Percentiles rank a stretch among this genome's conserved stretches.
These are phyloP conservation scores for Yponomeuta cagnagella DNA, from an alignment of 2,888 invertebrate species.

Conservation along the genomic window DNA sequence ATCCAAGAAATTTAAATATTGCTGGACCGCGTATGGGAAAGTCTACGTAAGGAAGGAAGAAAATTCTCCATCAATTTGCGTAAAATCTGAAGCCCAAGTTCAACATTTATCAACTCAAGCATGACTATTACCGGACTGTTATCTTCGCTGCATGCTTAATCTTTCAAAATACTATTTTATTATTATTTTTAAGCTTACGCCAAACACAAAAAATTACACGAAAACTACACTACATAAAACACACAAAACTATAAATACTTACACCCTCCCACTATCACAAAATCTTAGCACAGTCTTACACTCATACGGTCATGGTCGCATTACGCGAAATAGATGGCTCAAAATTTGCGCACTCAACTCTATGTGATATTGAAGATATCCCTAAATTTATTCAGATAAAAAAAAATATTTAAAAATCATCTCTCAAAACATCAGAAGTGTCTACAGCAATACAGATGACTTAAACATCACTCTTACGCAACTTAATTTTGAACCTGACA, in stretches of 20 bases:
- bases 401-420: constrained; percentile 4
- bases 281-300: not conserved
- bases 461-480: constrained; percentile 6
- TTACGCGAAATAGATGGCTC: constrained; percentile 19
- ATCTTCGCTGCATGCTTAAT: not conserved
- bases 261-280: not conserved
- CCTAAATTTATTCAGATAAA: not conserved
- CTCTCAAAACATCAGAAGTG: constrained; percentile 16
- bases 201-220: no score
- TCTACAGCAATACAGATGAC: constrained; percentile 17
- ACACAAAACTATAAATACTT: not conserved
- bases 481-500: not conserved
- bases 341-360: constrained; percentile 8
- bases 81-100: constrained; percentile 16
- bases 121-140: constrained; percentile 13
- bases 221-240: no score
- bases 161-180: not conserved
- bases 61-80: constrained; percentile 16
- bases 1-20: constrained; percentile 13
- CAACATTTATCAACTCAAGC: not conserved
- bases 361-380: constrained; percentile 17
- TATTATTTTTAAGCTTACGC: not conserved
- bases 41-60: constrained; percentile 18
- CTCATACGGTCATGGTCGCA: constrained; percentile 8
- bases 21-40: constrained; percentile 21